These are phyloP conservation scores for Spilosoma lubricipeda DNA, from an alignment of 2,888 invertebrate species.

Conservation along the genomic window DNA sequence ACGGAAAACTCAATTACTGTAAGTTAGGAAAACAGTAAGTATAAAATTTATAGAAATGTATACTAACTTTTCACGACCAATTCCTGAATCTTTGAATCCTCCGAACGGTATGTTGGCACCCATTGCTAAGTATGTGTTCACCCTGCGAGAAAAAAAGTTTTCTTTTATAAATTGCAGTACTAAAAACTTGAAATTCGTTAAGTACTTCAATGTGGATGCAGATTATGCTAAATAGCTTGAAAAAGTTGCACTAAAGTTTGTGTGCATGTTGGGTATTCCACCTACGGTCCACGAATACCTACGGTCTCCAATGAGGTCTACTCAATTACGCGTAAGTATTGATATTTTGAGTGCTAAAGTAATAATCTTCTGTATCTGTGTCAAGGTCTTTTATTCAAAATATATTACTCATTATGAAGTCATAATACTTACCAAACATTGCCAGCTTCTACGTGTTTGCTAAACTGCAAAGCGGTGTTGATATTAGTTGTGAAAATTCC, in stretches of 20 bases:
- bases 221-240: too few relatives aligned
- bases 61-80: background rate
- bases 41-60: background rate
- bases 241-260: too few relatives aligned
- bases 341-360: background rate
- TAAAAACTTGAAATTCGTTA: background rate
- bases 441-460: conserved; percentile 92
- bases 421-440: conserved; percentile 88
- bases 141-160: conserved; percentile 48
- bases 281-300: too few relatives aligned
- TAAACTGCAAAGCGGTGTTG: conserved; percentile 91
- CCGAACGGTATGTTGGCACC: conserved; percentile 92
- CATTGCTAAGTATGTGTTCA: conserved; percentile 87
- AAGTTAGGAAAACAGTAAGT: too few relatives aligned
- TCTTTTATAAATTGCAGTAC: background rate
- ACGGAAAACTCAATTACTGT: background rate
- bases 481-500: conserved; percentile 94
- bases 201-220: background rate
- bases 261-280: too few relatives aligned
- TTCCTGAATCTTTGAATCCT: conserved; percentile 93
- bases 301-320: too few relatives aligned
- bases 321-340: background rate
- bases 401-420: background rate
- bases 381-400: too few relatives aligned
- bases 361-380: background rate